phyloP scores from a whole-genome alignment of 2,888 invertebrate genomes.

The Trachelus iudaicus region DNA sequence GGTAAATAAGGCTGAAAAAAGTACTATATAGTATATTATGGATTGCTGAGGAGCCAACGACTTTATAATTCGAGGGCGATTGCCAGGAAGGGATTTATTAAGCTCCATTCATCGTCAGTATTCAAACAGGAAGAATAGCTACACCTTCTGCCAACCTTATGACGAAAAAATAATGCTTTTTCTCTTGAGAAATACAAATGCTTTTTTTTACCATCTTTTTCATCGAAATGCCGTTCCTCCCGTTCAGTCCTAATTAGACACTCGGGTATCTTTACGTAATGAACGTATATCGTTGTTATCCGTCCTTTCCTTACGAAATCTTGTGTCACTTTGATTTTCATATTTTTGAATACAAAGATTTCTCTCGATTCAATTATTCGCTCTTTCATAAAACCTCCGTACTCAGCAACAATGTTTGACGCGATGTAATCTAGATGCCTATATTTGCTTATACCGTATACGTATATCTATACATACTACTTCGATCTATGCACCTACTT shows the following conservation, averaged over 20 bases:
- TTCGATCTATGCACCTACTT: background rate
- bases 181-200: background rate
- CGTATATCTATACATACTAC: background rate
- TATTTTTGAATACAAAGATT: background rate
- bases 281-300: background rate
- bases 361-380: too few relatives aligned
- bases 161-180: background rate
- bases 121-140: slow-evolving; percentile 6
- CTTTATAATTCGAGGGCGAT: slow-evolving; percentile 22
- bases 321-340: background rate
- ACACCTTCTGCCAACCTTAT: background rate
- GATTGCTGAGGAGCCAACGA: slow-evolving; percentile 8
- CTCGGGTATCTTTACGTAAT: background rate
- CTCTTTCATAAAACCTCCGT: too few relatives aligned
- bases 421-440: too few relatives aligned
- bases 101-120: slow-evolving; percentile 3
- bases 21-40: background rate
- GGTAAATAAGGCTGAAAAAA: background rate
- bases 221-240: background rate
- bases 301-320: background rate
- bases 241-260: background rate
- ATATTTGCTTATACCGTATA: too few relatives aligned
- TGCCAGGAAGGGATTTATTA: slow-evolving; percentile 22
- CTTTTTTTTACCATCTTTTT: background rate
- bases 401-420: too few relatives aligned